A percentile compares a stretch with the other conserved stretches of the same genome.
phyloP scores from a whole-genome alignment of 2,888 invertebrate species.

The Liopterus haemorrhoidalis region DNA sequence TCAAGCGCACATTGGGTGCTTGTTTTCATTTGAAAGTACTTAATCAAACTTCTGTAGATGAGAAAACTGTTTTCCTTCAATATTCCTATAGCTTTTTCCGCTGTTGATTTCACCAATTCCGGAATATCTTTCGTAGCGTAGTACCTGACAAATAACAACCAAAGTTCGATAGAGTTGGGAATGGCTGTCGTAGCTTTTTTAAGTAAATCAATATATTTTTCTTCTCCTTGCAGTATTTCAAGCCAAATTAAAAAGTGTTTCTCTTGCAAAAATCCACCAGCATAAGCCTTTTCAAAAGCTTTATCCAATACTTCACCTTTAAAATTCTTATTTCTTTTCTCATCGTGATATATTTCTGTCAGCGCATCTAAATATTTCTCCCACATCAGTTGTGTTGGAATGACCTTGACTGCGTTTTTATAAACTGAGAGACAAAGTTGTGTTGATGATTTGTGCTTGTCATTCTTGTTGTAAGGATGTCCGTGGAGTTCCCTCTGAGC shows the following conservation, averaged over 20 bases:
- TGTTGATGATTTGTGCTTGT: slow-evolving; percentile 44
- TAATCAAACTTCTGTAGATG: slow-evolving; percentile 46
- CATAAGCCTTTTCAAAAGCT: slow-evolving; percentile 42
- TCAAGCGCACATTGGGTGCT: too few relatives aligned
- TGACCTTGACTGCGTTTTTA: slow-evolving; percentile 46
- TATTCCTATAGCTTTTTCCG: slow-evolving; percentile 39
- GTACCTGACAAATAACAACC: slow-evolving; percentile 49
- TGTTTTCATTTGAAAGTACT: too few relatives aligned
- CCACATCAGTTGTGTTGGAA: slow-evolving; percentile 52
- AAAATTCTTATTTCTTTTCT: slow-evolving; percentile 44
- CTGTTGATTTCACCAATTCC: slow-evolving; percentile 37
- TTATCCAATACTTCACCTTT: slow-evolving; percentile 49
- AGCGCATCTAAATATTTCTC: slow-evolving; percentile 53
- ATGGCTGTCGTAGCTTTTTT: slow-evolving; percentile 45
- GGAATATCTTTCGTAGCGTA: slow-evolving; percentile 46
- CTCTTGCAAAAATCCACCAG: slow-evolving; percentile 35
- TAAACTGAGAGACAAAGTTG: slow-evolving; percentile 49
- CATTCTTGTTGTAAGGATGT: slow-evolving; percentile 33
- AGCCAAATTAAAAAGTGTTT: slow-evolving; percentile 39
- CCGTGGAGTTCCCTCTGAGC: slow-evolving; percentile 56
- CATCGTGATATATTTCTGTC: slow-evolving; percentile 50
- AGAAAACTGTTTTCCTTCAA: slow-evolving; percentile 44
- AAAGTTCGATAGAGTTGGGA: slow-evolving; percentile 47
- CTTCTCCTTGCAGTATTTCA: slow-evolving; percentile 34
- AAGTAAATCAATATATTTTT: slow-evolving; percentile 32